Evolutionary conservation across 2,888 invertebrate species (phyloP).

Genomic region (Neria commutata): DNA sequence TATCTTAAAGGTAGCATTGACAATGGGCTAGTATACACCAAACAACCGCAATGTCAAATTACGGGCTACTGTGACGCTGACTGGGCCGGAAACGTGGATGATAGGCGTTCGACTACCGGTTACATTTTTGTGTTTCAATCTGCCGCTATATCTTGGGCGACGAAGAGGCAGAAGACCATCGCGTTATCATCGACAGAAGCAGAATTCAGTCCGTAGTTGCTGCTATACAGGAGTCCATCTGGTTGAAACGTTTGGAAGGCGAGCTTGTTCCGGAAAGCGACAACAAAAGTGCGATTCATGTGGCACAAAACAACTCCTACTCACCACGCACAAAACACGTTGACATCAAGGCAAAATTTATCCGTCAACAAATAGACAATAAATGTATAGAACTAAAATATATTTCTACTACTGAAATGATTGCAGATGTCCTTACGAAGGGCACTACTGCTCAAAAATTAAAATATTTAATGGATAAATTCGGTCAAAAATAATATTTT

Average conservation of each 20-base stretch:
- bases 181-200: slow-evolving; percentile 19
- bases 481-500: too few relatives aligned
- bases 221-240: slow-evolving; percentile 10
- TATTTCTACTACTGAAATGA: background rate
- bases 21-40: too few relatives aligned
- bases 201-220: slow-evolving; percentile 13
- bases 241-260: slow-evolving; percentile 16
- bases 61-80: slow-evolving; percentile 20
- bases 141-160: slow-evolving; percentile 14
- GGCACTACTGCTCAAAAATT: background rate
- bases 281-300: slow-evolving; percentile 21
- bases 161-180: slow-evolving; percentile 16
- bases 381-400: background rate
- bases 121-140: slow-evolving; percentile 15
- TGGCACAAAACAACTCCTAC: slow-evolving; percentile 11
- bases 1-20: too few relatives aligned
- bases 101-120: slow-evolving; percentile 9
- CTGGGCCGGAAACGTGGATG: slow-evolving; percentile 17
- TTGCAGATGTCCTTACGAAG: background rate
- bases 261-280: slow-evolving; percentile 13
- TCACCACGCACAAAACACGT: slow-evolving; percentile 20
- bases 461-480: background rate
- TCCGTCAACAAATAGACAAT: slow-evolving; percentile 7
- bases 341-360: slow-evolving; percentile 11
- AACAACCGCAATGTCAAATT: too few relatives aligned